Conservation (phyloP, 2,797 vertebrate species). For the Tinamus major region DNA sequence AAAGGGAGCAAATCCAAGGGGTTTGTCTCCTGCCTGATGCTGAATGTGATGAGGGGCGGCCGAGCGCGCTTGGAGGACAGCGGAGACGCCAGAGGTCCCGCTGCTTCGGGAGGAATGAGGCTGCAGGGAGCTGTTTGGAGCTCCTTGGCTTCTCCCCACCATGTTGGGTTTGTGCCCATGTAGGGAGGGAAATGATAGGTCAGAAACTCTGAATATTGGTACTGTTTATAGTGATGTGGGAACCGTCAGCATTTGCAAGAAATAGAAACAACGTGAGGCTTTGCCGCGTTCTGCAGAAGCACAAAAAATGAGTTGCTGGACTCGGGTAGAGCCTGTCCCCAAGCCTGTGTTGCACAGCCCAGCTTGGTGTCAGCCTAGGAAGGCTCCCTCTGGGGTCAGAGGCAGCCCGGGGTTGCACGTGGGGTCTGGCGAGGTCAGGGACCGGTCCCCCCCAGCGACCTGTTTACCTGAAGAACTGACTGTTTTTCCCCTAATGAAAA, state of each 20-base stretch:
- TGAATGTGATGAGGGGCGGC: neutral
- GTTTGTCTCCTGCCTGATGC: neutral
- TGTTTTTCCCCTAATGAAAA: neutral
- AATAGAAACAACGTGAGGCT: neutral
- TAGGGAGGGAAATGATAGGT: neutral
- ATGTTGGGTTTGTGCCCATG: neutral
- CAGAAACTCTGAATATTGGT: neutral
- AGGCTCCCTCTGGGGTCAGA: neutral
- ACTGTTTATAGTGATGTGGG: neutral
- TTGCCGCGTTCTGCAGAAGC: neutral
- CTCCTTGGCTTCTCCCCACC: no score
- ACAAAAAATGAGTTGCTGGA: neutral
- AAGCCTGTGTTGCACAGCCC: accelerated
- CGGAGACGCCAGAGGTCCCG: no score
- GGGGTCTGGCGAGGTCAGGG: neutral
- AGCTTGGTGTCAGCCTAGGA: neutral
- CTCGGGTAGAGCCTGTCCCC: neutral
- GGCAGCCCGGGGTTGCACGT: neutral
- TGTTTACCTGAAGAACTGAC: neutral
- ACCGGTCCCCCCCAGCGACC: neutral
- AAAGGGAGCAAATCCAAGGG: neutral
- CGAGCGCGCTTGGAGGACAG: neutral
- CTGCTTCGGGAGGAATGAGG: neutral
- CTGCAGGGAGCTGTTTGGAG: neutral
- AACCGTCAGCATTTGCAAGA: neutral